Evolutionary conservation across 1,140 invertebrate species (phyloP).

Genomic region (Lordiphosa stackelbergi): DNA sequence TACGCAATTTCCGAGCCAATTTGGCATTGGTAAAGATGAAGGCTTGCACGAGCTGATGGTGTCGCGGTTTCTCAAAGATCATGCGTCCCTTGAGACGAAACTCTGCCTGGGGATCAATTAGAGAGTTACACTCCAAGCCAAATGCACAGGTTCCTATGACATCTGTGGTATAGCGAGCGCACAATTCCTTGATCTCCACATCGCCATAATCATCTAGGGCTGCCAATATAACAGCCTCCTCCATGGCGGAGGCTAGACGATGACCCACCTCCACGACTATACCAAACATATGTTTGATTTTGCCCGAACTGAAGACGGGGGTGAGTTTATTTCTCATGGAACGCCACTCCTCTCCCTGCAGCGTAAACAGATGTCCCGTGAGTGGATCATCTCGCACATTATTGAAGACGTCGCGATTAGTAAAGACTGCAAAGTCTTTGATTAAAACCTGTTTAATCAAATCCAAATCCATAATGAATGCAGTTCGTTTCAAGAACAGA

Average conservation of each 20-base stretch:
- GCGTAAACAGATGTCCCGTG: constrained; percentile 78
- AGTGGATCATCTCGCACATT: constrained; percentile 79
- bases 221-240: constrained; percentile 9
- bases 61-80: constrained; percentile 45
- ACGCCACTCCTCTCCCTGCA: constrained; percentile 79
- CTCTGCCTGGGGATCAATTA: constrained; percentile 76
- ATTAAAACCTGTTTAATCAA: constrained; percentile 64
- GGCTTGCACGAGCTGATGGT: constrained; percentile 18
- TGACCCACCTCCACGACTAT: constrained; percentile 67
- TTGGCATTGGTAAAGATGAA: constrained; percentile 51
- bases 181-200: constrained; percentile 79
- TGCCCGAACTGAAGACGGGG: constrained; percentile 80
- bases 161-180: constrained; percentile 81
- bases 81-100: constrained; percentile 76
- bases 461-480: constrained; percentile 53
- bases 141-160: constrained; percentile 79
- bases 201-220: constrained; percentile 75
- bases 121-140: constrained; percentile 78
- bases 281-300: constrained; percentile 80
- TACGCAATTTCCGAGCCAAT: constrained; percentile 33
- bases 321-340: constrained; percentile 79
- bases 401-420: constrained; percentile 77
- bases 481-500: constrained; percentile 37
- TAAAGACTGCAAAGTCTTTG: constrained; percentile 68
- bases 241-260: constrained; percentile 35